Base-by-base conservation (phyloP, 1,140 invertebrate species). In the Drosophila hydei region DNA sequence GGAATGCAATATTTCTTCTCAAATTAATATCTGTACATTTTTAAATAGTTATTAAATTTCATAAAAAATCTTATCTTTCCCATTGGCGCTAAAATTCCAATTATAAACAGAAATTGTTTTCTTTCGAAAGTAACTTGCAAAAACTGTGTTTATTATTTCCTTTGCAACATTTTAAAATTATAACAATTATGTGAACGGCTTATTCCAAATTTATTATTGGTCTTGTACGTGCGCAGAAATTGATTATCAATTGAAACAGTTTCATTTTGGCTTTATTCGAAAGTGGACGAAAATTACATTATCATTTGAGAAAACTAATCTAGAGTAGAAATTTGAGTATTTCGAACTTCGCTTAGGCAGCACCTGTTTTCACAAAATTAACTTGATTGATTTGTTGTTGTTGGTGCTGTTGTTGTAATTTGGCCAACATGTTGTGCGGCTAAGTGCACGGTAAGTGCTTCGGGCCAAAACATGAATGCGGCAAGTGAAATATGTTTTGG, bases 401-500 rank as follows among this genome's bases (percentile, higher is more conserved):
- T 33, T 51, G 52, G 11, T 55, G 33, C 23, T 54, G 40, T 18
- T 58, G 55, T 12, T 21, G 33, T 23, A 14, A 21, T 55, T 55
- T 55, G 51, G 51, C 51, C 54, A 56, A 42, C 54, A 43, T 36
- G 19, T 60, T 52, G 45, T 27, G 6, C 19, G 56, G 67, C 67
- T 75, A 55, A 38, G 58, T 48, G 58, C 58, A 48, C 16, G 18
- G 47, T 43, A 62, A 47, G 60, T 42, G 45, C 60, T 36, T 42
- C 14, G 48, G 33, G 60, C 47, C 48, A 42, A 33, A 59, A 54
- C 72, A 79, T 79, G 72, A 79, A 80, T 80, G 76, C 60, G 65
- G 73, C 77, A 76, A 72, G 77, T 80, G 77, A 80, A 80, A 80
- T 80, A 80, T 80, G 77, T 80, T 80, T 80, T 80, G 77, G 77